Evolutionary conservation across 2,113 vertebrate species (phyloP), one percentile per base, ranked within the genome.

Genomic region (Mixornis gularis): DNA sequence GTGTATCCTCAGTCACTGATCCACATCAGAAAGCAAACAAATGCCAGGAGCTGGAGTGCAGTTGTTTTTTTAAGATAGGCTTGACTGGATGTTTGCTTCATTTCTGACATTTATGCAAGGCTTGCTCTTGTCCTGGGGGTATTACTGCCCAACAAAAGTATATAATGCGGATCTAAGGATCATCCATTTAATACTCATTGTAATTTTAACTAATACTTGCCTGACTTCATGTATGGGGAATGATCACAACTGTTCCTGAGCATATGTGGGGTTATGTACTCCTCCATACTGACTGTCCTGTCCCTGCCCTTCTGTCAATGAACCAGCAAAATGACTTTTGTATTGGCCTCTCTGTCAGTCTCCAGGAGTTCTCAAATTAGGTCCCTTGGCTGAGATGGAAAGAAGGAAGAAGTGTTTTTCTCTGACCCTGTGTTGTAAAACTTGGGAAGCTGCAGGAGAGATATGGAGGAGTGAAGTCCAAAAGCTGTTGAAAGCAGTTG

Each of bases 21-120:
- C 30, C 74, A 73, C n/a, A 72, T 77, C 24, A 79, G 69, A 83
- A 93, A 66, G 64, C 76, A 86, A 91, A 59, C 32, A 62, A 90
- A 83, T 12, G 12, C 52, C 48, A 86, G 68, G 44, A 95, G 41
- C 27, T 60, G 43, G 34, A 92, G 49, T 60, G 34, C 66, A 85
- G 59, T 21, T 51, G 38, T 66, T 82, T 36, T 43, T 10, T 81
- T 92, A 69, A 89, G 40, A 52, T 53, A 92, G 51, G 30, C 43
- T 72, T 72, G 38, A 40, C 49, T 76, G 65, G 17, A n/a, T 82
- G 30, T 89, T 93, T 92, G 40, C 43, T 91, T 25, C 7, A 22
- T 87, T 95, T 78, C 78, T 92, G 73, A 85, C 46, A 70, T 81
- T 85, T 65, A 38, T 69, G 38, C 38, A 87, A 94, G 63, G n/a